These are phyloP conservation scores for Rhagophthalmus giganteus DNA, from an alignment of 2,888 invertebrate species.

Conservation along the genomic window DNA sequence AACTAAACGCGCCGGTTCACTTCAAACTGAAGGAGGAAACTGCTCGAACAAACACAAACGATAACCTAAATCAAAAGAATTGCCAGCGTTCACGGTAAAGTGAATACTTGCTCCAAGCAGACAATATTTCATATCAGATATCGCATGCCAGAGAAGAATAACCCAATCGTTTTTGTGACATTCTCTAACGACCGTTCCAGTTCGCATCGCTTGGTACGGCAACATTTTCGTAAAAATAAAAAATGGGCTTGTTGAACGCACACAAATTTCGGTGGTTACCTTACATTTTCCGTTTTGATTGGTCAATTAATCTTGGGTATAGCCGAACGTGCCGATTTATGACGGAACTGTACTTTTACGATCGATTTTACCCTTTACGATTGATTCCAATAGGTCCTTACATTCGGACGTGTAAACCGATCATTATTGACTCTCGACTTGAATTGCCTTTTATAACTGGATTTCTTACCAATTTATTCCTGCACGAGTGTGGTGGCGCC, in stretches of 20 bases:
- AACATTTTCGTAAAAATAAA: conserved; percentile 19
- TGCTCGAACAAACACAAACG: neutral
- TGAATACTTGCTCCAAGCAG: conserved; percentile 39
- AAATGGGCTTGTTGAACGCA: conserved; percentile 21
- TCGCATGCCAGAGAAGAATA: conserved; percentile 45
- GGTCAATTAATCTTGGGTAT: conserved; percentile 16
- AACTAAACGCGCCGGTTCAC: conserved; percentile 1
- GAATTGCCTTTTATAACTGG: conserved; percentile 47
- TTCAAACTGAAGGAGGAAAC: conserved; percentile 6
- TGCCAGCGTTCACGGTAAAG: conserved; percentile 6
- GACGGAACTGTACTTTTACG: conserved; percentile 18
- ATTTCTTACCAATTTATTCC: conserved; percentile 41
- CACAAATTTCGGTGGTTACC: conserved; percentile 12
- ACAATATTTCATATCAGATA: conserved; percentile 45
- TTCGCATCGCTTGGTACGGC: conserved; percentile 43
- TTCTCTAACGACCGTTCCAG: conserved; percentile 40
- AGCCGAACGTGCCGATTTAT: conserved; percentile 18
- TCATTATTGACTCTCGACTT: conserved; percentile 50
- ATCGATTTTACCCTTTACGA: conserved; percentile 45
- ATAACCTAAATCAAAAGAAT: neutral
- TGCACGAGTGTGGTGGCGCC: conserved; percentile 35
- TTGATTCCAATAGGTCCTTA: conserved; percentile 46
- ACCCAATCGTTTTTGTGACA: conserved; percentile 42
- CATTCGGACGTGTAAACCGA: conserved; percentile 51
- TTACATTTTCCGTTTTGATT: conserved; percentile 12